Percentiles rank a stretch among this genome's conserved stretches.
phyloP scores from a whole-genome alignment of 2,797 vertebrate genomes.

The Peromyscus attwateri region DNA sequence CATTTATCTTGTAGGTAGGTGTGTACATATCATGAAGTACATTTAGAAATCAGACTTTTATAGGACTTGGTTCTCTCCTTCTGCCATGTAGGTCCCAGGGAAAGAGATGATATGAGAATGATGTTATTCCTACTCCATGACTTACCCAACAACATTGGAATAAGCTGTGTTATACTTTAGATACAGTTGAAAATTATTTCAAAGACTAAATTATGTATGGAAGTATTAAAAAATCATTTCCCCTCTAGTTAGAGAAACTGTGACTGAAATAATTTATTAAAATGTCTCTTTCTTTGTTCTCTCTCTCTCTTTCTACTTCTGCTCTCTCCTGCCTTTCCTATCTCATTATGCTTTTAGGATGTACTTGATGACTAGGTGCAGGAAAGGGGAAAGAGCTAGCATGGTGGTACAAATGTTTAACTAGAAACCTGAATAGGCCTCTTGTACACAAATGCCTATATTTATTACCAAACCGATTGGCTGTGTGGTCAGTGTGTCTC shows the following conservation, averaged over 20 bases:
- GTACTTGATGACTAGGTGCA: neutral
- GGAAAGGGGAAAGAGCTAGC: neutral
- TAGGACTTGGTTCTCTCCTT: neutral
- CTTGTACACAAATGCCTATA: neutral
- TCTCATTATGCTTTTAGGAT: neutral
- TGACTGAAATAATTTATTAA: neutral
- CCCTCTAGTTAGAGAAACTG: neutral
- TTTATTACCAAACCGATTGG: neutral
- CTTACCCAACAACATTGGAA: neutral
- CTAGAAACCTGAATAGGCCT: neutral
- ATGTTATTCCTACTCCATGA: neutral
- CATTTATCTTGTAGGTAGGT: neutral
- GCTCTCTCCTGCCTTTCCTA: neutral
- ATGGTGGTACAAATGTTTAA: neutral
- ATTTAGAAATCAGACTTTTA: neutral
- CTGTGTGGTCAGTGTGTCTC: neutral
- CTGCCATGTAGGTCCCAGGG: neutral
- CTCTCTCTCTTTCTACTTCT: neutral
- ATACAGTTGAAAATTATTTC: neutral
- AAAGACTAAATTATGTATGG: neutral
- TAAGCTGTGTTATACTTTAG: neutral
- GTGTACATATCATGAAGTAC: neutral
- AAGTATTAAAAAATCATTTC: neutral
- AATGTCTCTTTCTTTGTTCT: neutral
- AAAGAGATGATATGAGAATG: neutral